Evolutionary conservation across 1,140 invertebrate genomes (phyloP).

Genomic region (Himalopsyche phryganea): DNA sequence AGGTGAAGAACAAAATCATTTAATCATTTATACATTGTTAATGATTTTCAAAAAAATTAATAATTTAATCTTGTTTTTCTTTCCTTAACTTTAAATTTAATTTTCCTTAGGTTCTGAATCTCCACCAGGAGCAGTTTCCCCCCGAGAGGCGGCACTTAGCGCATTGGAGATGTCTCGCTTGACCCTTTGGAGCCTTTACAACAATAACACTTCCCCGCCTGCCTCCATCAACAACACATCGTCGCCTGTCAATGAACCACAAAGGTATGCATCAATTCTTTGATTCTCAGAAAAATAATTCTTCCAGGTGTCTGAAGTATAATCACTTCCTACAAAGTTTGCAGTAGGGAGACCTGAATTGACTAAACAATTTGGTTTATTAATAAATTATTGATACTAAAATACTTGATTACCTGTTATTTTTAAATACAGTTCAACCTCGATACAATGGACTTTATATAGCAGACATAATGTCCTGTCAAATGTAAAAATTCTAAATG

Average conservation of each 20-base stretch:
- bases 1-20: slow-evolving; percentile 34
- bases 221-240: slow-evolving; percentile 42
- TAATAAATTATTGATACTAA: too few species aligned
- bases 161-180: slow-evolving; percentile 72
- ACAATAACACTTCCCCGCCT: slow-evolving; percentile 56
- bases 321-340: too few species aligned
- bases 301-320: too few species aligned
- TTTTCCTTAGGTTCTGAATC: slow-evolving; percentile 44
- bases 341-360: too few species aligned
- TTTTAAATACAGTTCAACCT: too few species aligned
- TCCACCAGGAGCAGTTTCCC: slow-evolving; percentile 44
- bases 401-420: too few species aligned
- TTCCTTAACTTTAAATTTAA: background rate
- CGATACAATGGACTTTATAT: too few species aligned
- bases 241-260: slow-evolving; percentile 51
- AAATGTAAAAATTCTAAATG: too few species aligned
- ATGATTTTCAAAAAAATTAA: too few species aligned
- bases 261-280: slow-evolving; percentile 43
- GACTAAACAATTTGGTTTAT: too few species aligned
- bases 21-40: background rate
- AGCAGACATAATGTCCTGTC: too few species aligned
- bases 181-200: slow-evolving; percentile 79
- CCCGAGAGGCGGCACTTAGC: slow-evolving; percentile 59
- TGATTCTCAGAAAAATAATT: background rate
- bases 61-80: too few species aligned